These are phyloP conservation scores for Lepidocyrtinus sp. DNA, from an alignment of 2,888 invertebrate genomes.

Conservation along the genomic window DNA sequence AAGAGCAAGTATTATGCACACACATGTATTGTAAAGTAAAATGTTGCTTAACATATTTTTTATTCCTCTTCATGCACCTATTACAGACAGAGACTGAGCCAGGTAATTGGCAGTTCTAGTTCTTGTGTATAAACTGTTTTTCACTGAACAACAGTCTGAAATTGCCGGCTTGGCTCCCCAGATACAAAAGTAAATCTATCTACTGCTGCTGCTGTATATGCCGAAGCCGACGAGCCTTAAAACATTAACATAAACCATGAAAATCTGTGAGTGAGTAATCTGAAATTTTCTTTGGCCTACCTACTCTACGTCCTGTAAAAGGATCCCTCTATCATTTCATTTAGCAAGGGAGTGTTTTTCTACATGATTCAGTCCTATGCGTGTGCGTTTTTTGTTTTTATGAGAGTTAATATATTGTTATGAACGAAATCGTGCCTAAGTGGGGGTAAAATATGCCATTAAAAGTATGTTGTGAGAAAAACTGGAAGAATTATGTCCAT, in stretches of 20 bases:
- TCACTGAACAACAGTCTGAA: conserved; percentile 16
- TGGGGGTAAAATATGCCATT: neutral
- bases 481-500: neutral
- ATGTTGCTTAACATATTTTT: neutral
- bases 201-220: neutral
- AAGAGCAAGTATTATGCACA: neutral
- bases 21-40: neutral
- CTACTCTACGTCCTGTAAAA: neutral
- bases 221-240: neutral
- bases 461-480: neutral
- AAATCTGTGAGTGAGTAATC: conserved; percentile 22
- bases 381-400: neutral
- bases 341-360: neutral
- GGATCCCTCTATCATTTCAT: neutral
- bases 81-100: neutral
- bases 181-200: neutral
- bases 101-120: neutral
- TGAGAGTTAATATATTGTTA: neutral
- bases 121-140: neutral
- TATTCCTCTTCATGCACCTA: neutral
- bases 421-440: neutral
- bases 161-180: conserved; percentile 20
- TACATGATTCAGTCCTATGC: neutral
- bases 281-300: neutral
- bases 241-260: conserved; percentile 13